These are phyloP conservation scores for Chloroclysta siterata DNA, from an alignment of 2,888 invertebrate genomes.

Conservation along the genomic window DNA sequence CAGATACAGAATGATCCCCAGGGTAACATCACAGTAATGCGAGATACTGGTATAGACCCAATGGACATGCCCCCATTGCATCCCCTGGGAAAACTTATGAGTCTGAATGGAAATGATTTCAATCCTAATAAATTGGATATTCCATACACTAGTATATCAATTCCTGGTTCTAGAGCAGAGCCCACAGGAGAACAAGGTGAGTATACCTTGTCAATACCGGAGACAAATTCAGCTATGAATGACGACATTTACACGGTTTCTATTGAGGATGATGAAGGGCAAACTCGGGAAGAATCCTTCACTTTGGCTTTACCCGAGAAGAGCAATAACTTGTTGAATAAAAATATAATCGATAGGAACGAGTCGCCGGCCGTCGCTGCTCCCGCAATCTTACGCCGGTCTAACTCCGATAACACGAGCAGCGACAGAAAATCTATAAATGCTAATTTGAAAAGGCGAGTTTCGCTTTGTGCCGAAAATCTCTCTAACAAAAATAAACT, in stretches of 20 bases:
- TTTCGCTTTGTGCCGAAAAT: conserved; percentile 75
- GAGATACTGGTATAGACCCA: conserved; percentile 69
- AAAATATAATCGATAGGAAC: conserved; percentile 66
- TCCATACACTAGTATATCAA: conserved; percentile 68
- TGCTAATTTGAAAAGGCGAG: conserved; percentile 71
- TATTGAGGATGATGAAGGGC: conserved; percentile 78
- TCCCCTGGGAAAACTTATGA: conserved; percentile 66
- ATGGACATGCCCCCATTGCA: conserved; percentile 77
- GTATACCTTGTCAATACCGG: conserved; percentile 80
- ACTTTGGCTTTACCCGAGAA: conserved; percentile 80
- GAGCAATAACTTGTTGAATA: conserved; percentile 74
- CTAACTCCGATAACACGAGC: conserved; percentile 78
- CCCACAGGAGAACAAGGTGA: conserved; percentile 80
- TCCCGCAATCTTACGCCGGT: conserved; percentile 78
- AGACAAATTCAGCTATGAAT: conserved; percentile 80
- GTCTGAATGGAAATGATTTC: conserved; percentile 70
- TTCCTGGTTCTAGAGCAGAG: conserved; percentile 78
- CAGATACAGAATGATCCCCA: conserved; percentile 86
- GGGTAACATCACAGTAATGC: conserved; percentile 86
- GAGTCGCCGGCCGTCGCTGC: conserved; percentile 69
- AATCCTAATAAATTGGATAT: conserved; percentile 68
- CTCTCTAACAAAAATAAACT: conserved; percentile 58
- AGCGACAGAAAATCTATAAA: conserved; percentile 70
- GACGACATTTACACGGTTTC: conserved; percentile 83
- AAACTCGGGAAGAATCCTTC: conserved; percentile 71